A percentile compares a stretch with the other conserved stretches of the same genome.
Conservation (phyloP, 1,140 invertebrate genomes). For the Colletes gigas region DNA sequence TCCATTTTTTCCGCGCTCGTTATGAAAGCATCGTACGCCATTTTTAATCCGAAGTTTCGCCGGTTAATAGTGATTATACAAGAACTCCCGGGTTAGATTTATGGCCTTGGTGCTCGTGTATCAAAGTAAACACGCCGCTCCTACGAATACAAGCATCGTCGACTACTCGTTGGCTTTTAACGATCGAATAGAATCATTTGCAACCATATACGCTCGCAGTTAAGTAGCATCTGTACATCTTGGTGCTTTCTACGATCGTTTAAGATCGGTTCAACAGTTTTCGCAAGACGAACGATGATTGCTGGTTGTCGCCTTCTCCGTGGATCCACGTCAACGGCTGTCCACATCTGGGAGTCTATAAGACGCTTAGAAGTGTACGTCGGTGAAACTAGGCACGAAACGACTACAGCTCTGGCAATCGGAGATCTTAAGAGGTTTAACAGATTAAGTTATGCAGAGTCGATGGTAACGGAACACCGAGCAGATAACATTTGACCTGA, state of each 20-base stretch:
- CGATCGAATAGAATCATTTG: neutral
- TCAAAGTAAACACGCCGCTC: constrained; percentile 4
- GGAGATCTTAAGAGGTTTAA: too few relatives aligned
- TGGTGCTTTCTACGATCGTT: neutral
- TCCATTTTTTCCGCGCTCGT: too few relatives aligned
- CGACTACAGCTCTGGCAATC: too few relatives aligned
- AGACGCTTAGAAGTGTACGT: too few relatives aligned
- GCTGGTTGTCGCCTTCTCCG: too few relatives aligned
- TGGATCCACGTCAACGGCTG: too few relatives aligned
- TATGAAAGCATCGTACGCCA: neutral
- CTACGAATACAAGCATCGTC: neutral
- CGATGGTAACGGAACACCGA: too few relatives aligned
- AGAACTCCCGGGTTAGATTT: neutral
- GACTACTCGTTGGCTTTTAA: neutral
- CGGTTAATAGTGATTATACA: constrained; percentile 3
- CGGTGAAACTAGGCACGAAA: too few relatives aligned
- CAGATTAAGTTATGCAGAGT: too few relatives aligned
- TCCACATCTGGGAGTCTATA: too few relatives aligned
- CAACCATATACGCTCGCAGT: neutral
- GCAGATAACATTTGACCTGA: too few relatives aligned
- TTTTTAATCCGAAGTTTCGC: neutral
- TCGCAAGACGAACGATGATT: neutral
- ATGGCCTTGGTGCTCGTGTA: neutral
- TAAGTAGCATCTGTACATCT: neutral
- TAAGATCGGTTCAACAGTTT: neutral